Conservation (phyloP, 2,888 invertebrate genomes). For the Coenonympha arcania region DNA sequence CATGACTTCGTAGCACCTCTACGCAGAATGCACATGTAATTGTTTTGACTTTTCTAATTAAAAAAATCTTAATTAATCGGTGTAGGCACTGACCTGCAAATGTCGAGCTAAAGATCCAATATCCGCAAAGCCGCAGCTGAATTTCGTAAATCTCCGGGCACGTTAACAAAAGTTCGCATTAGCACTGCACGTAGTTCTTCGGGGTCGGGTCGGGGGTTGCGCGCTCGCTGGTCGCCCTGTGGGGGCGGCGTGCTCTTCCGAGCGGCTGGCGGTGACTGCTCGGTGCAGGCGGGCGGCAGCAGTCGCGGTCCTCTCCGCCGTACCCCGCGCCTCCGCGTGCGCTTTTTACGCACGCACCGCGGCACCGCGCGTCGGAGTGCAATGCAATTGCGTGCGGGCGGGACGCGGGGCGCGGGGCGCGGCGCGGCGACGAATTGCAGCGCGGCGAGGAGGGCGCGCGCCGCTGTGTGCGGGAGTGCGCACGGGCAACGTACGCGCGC, state of each 20-base stretch:
- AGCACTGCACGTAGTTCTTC: constrained; percentile 58
- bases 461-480: constrained; percentile 62
- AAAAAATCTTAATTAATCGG: constrained; percentile 27
- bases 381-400: constrained; percentile 72
- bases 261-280: constrained; percentile 67
- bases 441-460: constrained; percentile 61
- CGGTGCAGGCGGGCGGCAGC: constrained; percentile 38
- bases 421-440: constrained; percentile 66
- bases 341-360: constrained; percentile 72
- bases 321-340: constrained; percentile 67
- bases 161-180: constrained; percentile 44
- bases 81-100: constrained; percentile 34
- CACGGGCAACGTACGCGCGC: constrained; percentile 40
- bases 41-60: constrained; percentile 5
- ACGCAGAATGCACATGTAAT: constrained; percentile 25
- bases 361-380: constrained; percentile 52
- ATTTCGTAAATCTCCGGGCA: constrained; percentile 26
- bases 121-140: constrained; percentile 27
- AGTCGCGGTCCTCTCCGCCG: constrained; percentile 46
- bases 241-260: constrained; percentile 69
- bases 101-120: constrained; percentile 38
- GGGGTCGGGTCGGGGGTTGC: constrained; percentile 58
- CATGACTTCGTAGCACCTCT: constrained; percentile 39
- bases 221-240: constrained; percentile 51
- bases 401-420: constrained; percentile 47